Base-by-base conservation (phyloP, 2,888 invertebrate species). In the Petrophora chlorosata region DNA sequence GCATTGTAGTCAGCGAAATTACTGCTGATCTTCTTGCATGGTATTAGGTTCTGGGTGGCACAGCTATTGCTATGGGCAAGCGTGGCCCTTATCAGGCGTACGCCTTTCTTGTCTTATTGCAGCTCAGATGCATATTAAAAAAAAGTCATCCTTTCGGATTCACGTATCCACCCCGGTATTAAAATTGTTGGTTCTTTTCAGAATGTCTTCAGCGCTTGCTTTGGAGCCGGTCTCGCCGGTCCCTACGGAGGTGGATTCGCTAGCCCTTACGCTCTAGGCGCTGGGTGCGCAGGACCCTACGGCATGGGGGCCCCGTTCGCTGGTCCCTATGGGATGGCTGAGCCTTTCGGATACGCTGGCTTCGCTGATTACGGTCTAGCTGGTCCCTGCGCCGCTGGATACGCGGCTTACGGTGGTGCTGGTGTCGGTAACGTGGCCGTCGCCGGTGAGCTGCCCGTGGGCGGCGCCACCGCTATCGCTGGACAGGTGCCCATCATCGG, bases 401-500 rank as follows among this genome's bases (percentile, higher is more conserved):
- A 51, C 65, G 30, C 38, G 1, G 47, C 42, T 3, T 45, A 46
- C 42, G 43, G 50, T 10, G 36, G 30, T 34, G 46, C 23, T 44
- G 53, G 30, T 22, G 26, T 4, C 34, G 44, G 45, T 14, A 65
- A 70, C 47, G 51, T 73, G 15, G 63, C 58, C 1, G 68, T 69
- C 13, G 57, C 59, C 5, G 73, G 74, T 2, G 67, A 67, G 51
- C 49, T 74, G 40, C 65, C 63, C 4, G 76, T 73, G 7, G 63
- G 58, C 10, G 73, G 76, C 22, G 48, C 58, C 26, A 59, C 75
- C 14, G 46, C 54, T 10, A 45, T 61, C n/a, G 53, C 59, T 0
- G 70, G 70, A 13, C 62, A 63, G 56, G 62, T 71, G 15, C 67
- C 70, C 48, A 65, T 70, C 54, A 61, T 66, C 49, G 70, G 70